Percentiles rank a stretch among this genome's conserved stretches.
phyloP scores from a whole-genome alignment of 2,797 vertebrate species.

The Hyperoplus lanceolatus region DNA sequence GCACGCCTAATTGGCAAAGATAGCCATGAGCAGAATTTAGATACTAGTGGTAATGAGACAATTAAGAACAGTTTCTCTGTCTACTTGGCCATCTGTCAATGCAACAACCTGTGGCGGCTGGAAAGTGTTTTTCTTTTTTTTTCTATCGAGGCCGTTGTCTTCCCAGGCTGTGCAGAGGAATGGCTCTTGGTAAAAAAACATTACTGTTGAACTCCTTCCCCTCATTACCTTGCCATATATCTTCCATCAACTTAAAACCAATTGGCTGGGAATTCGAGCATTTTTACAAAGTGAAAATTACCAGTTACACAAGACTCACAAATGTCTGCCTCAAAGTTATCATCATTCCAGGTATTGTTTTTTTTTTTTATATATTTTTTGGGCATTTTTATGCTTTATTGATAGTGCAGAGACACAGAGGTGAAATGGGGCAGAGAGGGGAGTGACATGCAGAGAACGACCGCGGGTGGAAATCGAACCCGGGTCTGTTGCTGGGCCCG shows the following conservation, averaged over 20 bases:
- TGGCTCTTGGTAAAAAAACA: slow-evolving; percentile 36
- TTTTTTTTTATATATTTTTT: too few relatives aligned
- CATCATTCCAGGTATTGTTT: neutral
- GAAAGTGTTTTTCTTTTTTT: slow-evolving; percentile 28
- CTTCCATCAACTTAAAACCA: neutral
- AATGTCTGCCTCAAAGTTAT: neutral
- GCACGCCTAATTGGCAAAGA: slow-evolving; percentile 71
- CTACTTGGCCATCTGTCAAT: slow-evolving; percentile 72
- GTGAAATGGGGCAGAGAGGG: too few relatives aligned
- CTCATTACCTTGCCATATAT: slow-evolving; percentile 28
- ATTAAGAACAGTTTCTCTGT: slow-evolving; percentile 67
- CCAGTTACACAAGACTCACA: neutral
- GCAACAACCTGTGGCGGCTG: slow-evolving; percentile 80
- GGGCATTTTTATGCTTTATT: too few relatives aligned
- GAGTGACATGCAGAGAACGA: too few relatives aligned
- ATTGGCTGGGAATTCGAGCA: neutral
- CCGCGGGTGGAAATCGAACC: too few relatives aligned
- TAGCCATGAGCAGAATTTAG: slow-evolving; percentile 70
- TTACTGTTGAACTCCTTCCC: slow-evolving; percentile 41
- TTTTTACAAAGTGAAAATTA: too few relatives aligned
- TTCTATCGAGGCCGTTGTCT: slow-evolving; percentile 52
- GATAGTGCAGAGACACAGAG: too few relatives aligned
- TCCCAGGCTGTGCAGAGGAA: slow-evolving; percentile 34
- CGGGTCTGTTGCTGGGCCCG: too few relatives aligned
- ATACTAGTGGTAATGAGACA: slow-evolving; percentile 70